Evolutionary conservation across 2,797 vertebrate species (phyloP).

Genomic region (Knipowitschia caucasica): DNA sequence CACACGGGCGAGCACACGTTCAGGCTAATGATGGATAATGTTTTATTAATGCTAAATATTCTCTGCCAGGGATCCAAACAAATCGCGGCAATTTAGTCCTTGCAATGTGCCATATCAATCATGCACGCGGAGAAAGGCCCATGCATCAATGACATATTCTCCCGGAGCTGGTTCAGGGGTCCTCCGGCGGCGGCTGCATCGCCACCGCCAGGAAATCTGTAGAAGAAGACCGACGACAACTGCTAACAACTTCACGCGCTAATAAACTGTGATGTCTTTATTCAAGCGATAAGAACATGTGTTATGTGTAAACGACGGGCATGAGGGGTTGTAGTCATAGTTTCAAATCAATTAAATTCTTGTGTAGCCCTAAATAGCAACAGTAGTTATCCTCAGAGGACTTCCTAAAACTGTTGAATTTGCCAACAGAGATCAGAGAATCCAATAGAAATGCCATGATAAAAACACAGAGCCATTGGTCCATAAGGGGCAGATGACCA

Average conservation of each 20-base stretch:
- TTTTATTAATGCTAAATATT: slow-evolving; percentile 81
- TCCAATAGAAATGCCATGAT: too few relatives aligned
- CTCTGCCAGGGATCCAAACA: slow-evolving; percentile 76
- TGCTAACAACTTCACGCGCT: slow-evolving; percentile 17
- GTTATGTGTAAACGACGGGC: background rate
- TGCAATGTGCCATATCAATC: slow-evolving; percentile 69
- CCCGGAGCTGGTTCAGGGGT: slow-evolving; percentile 41
- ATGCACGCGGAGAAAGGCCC: slow-evolving; percentile 50
- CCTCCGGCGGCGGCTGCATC: slow-evolving; percentile 43
- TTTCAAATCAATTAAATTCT: too few relatives aligned
- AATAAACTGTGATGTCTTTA: slow-evolving; percentile 26
- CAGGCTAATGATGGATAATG: slow-evolving; percentile 80
- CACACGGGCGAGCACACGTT: slow-evolving; percentile 25
- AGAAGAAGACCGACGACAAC: background rate
- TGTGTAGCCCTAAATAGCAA: too few relatives aligned
- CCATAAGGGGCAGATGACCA: too few relatives aligned
- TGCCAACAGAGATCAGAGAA: too few relatives aligned
- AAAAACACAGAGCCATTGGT: too few relatives aligned
- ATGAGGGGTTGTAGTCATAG: too few relatives aligned
- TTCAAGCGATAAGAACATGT: slow-evolving; percentile 1
- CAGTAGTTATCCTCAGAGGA: too few relatives aligned
- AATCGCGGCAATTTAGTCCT: slow-evolving; percentile 79
- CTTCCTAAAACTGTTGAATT: too few relatives aligned
- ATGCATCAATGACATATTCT: slow-evolving; percentile 66
- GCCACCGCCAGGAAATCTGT: slow-evolving; percentile 35